Conservation (phyloP, 2,113 vertebrate species). For the Channa argus region DNA sequence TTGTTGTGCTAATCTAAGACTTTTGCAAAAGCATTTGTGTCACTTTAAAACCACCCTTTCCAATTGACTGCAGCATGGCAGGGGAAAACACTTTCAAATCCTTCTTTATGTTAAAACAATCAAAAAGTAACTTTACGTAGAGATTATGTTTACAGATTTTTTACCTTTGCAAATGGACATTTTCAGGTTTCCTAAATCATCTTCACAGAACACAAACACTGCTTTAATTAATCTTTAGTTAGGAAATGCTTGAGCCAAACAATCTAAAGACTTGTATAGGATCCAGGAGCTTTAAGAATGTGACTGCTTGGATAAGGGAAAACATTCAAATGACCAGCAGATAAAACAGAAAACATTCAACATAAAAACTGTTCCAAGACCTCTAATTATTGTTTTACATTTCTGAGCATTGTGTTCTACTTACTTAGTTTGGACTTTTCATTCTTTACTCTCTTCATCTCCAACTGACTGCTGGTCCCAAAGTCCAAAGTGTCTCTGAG, state of each 20-base stretch:
- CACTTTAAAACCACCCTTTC: no score
- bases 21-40: no score
- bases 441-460: constrained; percentile 33
- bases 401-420: constrained; percentile 39
- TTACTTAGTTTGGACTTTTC: constrained; percentile 67
- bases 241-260: neutral
- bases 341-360: neutral
- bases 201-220: no score
- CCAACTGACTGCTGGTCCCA: constrained; percentile 27
- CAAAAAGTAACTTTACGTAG: no score
- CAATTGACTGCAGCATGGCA: no score
- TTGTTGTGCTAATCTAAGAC: no score
- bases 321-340: neutral
- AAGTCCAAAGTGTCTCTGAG: constrained; percentile 43
- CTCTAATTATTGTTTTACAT: constrained; percentile 3
- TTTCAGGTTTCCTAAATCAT: neutral
- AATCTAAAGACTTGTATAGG: neutral
- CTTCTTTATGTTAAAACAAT: no score
- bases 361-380: neutral
- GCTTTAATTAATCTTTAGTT: no score
- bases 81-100: no score
- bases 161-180: neutral
- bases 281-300: neutral
- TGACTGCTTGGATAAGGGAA: neutral
- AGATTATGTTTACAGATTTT: no score